phyloP scores from a whole-genome alignment of 1,140 invertebrate genomes.

The Drosophila bifasciata region DNA sequence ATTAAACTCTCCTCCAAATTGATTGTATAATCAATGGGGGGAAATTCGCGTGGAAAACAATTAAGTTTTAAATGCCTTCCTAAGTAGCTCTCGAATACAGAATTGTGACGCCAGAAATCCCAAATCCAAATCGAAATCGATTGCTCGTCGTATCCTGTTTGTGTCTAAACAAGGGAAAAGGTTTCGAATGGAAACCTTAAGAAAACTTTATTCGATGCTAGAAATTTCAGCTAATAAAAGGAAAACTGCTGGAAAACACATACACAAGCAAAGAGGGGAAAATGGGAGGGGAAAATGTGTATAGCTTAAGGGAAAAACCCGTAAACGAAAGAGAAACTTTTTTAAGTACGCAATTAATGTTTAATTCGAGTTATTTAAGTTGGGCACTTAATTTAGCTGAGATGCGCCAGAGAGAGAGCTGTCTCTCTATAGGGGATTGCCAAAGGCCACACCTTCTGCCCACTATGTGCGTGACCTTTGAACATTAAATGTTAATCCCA shows the following conservation, averaged over 20 bases:
- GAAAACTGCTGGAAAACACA: slow-evolving; percentile 15
- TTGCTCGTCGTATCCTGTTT: slow-evolving; percentile 23
- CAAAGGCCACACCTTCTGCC: no score
- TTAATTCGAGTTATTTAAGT: slow-evolving; percentile 82
- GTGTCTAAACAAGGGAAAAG: slow-evolving; percentile 14
- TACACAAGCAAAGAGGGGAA: background rate
- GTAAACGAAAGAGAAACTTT: slow-evolving; percentile 67
- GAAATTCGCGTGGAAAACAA: slow-evolving; percentile 35
- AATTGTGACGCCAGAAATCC: background rate
- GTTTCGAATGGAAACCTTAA: background rate
- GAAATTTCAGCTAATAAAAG: slow-evolving; percentile 14
- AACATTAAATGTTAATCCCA: slow-evolving; percentile 79
- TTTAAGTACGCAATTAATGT: slow-evolving; percentile 81
- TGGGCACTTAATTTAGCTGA: slow-evolving; percentile 76
- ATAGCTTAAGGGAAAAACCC: no score
- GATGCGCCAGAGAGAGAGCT: slow-evolving; percentile 39
- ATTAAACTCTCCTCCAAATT: no score
- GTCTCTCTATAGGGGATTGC: no score
- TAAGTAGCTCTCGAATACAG: slow-evolving; percentile 13
- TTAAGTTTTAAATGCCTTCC: slow-evolving; percentile 29
- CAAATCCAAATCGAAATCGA: slow-evolving; percentile 36
- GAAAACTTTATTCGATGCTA: no score
- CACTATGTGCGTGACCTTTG: slow-evolving; percentile 74
- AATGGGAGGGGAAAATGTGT: background rate
- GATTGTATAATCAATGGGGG: slow-evolving; percentile 33